A percentile compares a stretch with the other conserved stretches of the same genome.
Evolutionary conservation across 2,888 invertebrate species (phyloP).

Genomic region (Megaustenia siamemsis): DNA sequence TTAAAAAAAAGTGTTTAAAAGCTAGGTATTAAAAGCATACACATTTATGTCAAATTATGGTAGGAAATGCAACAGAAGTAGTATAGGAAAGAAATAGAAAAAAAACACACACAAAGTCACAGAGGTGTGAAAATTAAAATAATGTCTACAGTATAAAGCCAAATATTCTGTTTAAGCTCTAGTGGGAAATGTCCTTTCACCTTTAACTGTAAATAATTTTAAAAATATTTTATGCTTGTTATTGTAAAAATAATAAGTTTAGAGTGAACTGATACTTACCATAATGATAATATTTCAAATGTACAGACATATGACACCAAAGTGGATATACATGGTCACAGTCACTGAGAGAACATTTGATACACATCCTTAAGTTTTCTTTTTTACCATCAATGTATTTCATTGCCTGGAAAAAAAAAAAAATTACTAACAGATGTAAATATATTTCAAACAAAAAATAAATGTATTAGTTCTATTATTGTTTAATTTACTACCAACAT

Average conservation of each 20-base stretch:
- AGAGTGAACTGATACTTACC: constrained; percentile 9
- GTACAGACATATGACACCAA: constrained; percentile 37
- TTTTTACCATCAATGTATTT: constrained; percentile 17
- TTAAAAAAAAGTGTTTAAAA: constrained; percentile 5
- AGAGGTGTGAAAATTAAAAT: too few species aligned
- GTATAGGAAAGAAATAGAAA: not conserved
- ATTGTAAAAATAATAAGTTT: not conserved
- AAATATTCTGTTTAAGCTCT: too few species aligned
- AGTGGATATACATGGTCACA: constrained; percentile 44
- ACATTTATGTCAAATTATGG: not conserved
- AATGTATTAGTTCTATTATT: too few species aligned
- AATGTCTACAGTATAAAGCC: too few species aligned
- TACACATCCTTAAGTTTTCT: constrained; percentile 5
- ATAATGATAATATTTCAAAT: constrained; percentile 47
- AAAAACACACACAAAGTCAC: too few species aligned
- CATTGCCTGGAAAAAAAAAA: constrained; percentile 16
- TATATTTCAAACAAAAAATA: too few species aligned
- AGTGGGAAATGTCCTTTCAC: too few species aligned
- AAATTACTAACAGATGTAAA: not conserved
- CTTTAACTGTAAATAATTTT: too few species aligned
- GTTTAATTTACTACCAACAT: too few species aligned
- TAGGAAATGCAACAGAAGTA: not conserved
- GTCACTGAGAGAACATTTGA: constrained; percentile 34
- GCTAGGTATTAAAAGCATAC: not conserved
- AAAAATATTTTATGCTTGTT: too few species aligned